These are phyloP conservation scores for Scortum barcoo DNA, from an alignment of 2,113 vertebrate genomes.

Conservation along the genomic window DNA sequence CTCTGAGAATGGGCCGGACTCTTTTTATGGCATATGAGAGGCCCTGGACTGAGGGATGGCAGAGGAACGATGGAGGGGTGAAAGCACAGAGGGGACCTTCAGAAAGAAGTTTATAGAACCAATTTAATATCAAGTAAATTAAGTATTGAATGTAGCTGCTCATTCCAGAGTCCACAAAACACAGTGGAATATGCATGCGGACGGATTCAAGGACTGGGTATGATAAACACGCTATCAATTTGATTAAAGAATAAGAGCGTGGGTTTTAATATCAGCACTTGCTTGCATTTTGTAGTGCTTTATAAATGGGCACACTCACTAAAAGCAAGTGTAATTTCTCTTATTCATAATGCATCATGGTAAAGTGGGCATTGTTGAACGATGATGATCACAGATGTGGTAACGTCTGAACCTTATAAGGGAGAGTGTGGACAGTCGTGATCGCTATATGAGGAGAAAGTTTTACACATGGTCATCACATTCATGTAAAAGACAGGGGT, in stretches of 20 bases:
- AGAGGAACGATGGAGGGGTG: conserved; percentile 60
- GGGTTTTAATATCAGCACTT: background rate
- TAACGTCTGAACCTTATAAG: background rate
- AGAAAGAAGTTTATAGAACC: conserved; percentile 45
- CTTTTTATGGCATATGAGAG: conserved; percentile 58
- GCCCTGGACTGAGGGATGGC: conserved; percentile 46
- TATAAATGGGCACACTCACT: background rate
- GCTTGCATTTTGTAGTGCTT: background rate
- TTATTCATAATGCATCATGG: background rate
- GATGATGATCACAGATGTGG: background rate
- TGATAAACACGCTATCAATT: conserved; percentile 16
- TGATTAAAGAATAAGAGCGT: background rate
- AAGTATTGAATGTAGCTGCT: conserved; percentile 69
- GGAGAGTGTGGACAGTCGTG: background rate
- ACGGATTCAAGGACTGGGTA: background rate
- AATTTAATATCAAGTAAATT: conserved; percentile 73
- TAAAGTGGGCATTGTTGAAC: background rate
- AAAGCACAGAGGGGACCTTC: conserved; percentile 50
- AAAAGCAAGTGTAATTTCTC: background rate
- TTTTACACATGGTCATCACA: conserved; percentile 11
- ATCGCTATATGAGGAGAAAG: background rate
- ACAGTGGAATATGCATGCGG: conserved; percentile 18
- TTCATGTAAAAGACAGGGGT: background rate
- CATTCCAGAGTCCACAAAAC: conserved; percentile 20
- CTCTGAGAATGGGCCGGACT: conserved; percentile 46